phyloP scores from a whole-genome alignment of 2,797 vertebrate species.

The Semaprochilodus insignis region DNA sequence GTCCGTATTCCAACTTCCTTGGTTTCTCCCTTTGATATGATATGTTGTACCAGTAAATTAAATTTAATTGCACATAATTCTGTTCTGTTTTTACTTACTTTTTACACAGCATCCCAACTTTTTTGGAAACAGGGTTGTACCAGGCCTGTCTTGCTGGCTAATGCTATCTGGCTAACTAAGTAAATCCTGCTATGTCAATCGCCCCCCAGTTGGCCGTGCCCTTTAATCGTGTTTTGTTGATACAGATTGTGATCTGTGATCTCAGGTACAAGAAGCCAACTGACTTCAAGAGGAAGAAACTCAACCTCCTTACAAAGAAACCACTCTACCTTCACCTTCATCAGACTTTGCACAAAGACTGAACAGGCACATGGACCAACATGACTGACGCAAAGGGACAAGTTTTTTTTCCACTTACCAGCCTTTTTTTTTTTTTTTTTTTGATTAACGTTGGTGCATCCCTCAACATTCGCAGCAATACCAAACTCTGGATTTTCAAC shows the following conservation, averaged over 20 bases:
- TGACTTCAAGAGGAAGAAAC: conserved; percentile 98
- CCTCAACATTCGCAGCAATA: conserved; percentile 67
- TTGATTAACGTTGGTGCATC: conserved; percentile 47
- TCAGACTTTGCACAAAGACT: conserved; percentile 97
- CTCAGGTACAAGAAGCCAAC: conserved; percentile 98
- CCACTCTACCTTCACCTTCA: conserved; percentile 98
- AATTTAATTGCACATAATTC: no score
- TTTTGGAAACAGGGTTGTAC: no score
- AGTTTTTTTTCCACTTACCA: not conserved
- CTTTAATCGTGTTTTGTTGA: conserved; percentile 1
- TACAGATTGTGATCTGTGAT: conserved; percentile 11
- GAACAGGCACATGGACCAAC: conserved; percentile 60
- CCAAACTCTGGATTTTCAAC: conserved; percentile 31
- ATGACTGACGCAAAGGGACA: conserved; percentile 16
- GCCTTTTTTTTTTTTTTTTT: conserved; percentile 13
- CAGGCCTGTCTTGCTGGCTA: no score
- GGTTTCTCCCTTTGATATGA: no score
- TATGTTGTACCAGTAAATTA: no score
- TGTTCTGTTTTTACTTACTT: no score
- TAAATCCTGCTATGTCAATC: not conserved
- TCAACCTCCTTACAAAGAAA: conserved; percentile 97
- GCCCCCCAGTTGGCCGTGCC: not conserved
- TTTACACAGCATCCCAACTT: no score
- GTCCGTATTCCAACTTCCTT: no score
- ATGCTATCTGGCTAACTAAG: not conserved